Percentiles rank a stretch among this genome's conserved stretches.
Conservation (phyloP, 2,113 vertebrate species). For the Pyrgilauda ruficollis region DNA sequence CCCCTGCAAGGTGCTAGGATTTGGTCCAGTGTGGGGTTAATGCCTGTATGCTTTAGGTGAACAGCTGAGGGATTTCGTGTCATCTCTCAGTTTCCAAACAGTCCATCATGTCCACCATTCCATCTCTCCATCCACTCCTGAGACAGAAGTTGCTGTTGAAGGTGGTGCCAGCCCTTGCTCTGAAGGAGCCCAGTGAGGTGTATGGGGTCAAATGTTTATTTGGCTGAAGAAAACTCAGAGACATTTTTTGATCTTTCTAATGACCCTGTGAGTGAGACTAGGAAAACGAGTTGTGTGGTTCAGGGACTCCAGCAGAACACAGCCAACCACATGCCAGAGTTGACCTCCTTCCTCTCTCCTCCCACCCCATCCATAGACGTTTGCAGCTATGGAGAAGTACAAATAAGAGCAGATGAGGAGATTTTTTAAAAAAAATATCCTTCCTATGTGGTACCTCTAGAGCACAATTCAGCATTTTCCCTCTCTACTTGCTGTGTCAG, state of each 20-base stretch:
- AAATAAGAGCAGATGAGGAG: background rate
- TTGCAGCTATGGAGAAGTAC: background rate
- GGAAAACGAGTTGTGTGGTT: background rate
- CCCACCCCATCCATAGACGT: background rate
- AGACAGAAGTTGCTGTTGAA: background rate
- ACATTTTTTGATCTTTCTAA: slow-evolving; percentile 34
- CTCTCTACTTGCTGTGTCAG: background rate
- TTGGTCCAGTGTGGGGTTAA: background rate
- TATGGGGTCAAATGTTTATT: background rate
- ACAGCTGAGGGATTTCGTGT: background rate
- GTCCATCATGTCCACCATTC: fast-evolving
- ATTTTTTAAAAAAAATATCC: background rate
- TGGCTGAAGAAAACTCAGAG: background rate
- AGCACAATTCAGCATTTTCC: background rate
- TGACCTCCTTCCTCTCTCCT: background rate
- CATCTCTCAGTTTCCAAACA: background rate
- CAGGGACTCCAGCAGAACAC: background rate
- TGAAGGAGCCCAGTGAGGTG: background rate
- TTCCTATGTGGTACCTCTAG: background rate
- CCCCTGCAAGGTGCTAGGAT: background rate
- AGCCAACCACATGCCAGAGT: background rate
- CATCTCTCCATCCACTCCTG: background rate
- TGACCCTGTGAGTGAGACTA: background rate
- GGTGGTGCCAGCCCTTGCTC: background rate
- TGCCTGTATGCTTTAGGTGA: fast-evolving